These are phyloP conservation scores for Sycophaga agraensis DNA, from an alignment of 1,140 invertebrate species.

Conservation along the genomic window DNA sequence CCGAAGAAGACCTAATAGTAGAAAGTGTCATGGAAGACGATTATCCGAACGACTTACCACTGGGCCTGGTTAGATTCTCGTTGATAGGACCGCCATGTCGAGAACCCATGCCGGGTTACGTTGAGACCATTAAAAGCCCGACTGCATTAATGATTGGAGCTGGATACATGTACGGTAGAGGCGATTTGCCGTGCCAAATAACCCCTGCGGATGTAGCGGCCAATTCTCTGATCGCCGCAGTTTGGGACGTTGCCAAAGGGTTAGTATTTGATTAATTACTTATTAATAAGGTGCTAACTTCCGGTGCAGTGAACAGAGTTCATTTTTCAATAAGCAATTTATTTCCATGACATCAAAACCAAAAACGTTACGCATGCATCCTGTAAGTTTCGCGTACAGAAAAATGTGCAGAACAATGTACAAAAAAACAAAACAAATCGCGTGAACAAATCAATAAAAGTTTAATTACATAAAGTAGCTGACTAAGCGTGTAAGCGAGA, in stretches of 20 bases:
- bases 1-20: constrained; percentile 13
- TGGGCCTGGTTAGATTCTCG: constrained; percentile 38
- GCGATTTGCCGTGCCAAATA: constrained; percentile 37
- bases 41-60: constrained; percentile 28
- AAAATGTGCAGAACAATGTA: neutral
- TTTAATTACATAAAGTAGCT: no score
- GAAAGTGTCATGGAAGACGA: constrained; percentile 31
- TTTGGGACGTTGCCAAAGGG: constrained; percentile 39
- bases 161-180: constrained; percentile 35
- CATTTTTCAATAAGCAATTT: neutral
- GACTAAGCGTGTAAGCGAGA: no score
- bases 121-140: constrained; percentile 37
- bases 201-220: constrained; percentile 40
- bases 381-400: no score
- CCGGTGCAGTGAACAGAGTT: no score
- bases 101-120: constrained; percentile 45
- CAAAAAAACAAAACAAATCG: neutral
- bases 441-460: no score
- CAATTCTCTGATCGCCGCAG: constrained; percentile 42
- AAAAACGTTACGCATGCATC: neutral
- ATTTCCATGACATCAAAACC: neutral
- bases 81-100: constrained; percentile 38
- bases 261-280: no score
- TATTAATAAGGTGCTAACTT: no score
- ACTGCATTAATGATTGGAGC: constrained; percentile 45